These are phyloP conservation scores for Platygyra sinensis DNA, from an alignment of 64 coral and sea anemone species.

Conservation along the genomic window DNA sequence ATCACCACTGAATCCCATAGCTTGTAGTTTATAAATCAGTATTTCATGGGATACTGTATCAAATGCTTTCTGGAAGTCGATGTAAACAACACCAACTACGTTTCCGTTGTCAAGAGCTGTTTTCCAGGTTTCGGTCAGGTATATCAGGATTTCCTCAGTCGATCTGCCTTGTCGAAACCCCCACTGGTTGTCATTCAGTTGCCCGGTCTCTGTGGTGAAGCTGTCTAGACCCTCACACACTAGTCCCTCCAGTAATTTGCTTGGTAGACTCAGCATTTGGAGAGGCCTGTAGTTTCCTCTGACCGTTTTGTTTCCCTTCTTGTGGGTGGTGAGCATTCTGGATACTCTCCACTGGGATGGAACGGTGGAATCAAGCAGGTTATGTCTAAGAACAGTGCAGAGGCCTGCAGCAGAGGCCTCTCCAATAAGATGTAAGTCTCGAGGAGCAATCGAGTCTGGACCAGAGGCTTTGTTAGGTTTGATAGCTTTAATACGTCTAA, in stretches of 20 bases:
- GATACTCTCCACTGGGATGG: constrained; percentile 58
- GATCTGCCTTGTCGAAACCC: neutral
- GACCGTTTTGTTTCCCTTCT: constrained; percentile 47
- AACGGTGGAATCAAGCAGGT: constrained; percentile 25
- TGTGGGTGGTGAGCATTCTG: constrained; percentile 30
- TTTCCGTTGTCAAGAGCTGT: constrained; percentile 52
- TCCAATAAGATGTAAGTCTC: constrained; percentile 51
- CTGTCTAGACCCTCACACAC: constrained; percentile 52
- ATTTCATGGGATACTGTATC: constrained; percentile 58
- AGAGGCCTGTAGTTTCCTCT: constrained; percentile 38
- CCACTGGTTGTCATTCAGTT: constrained; percentile 22
- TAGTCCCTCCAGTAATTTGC: constrained; percentile 46
- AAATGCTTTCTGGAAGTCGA: constrained; percentile 56
- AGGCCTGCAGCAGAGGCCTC: constrained; percentile 33
- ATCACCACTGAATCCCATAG: constrained; percentile 48
- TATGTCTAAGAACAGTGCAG: constrained; percentile 25
- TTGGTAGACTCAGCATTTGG: neutral
- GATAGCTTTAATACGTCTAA: constrained; percentile 42
- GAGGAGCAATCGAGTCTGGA: constrained; percentile 53
- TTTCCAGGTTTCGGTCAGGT: constrained; percentile 50
- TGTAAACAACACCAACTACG: constrained; percentile 42
- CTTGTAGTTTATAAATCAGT: constrained; percentile 56
- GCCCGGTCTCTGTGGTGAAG: constrained; percentile 38
- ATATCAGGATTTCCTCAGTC: constrained; percentile 40
- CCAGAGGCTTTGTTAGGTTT: constrained; percentile 51